Conservation (phyloP, 2,797 vertebrate genomes). For the Epinephelus awoara region DNA sequence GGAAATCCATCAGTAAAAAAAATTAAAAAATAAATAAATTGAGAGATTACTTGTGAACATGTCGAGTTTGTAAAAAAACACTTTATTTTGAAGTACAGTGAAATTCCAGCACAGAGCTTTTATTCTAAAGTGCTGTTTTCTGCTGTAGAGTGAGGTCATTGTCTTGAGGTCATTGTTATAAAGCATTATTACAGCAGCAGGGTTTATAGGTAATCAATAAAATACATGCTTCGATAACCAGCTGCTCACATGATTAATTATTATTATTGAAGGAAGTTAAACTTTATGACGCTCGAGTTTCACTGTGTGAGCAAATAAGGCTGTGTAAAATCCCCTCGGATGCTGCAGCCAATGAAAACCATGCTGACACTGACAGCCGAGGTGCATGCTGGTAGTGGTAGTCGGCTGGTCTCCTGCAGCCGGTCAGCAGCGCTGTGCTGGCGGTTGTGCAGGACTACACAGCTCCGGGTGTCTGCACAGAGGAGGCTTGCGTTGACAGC, state of each 20-base stretch:
- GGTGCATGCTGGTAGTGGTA: slow-evolving; percentile 83
- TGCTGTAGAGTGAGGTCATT: background rate
- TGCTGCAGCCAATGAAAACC: slow-evolving; percentile 76
- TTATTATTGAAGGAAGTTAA: background rate
- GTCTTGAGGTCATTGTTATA: too few species aligned
- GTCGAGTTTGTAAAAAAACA: too few species aligned
- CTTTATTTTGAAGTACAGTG: too few species aligned
- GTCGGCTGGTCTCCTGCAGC: slow-evolving; percentile 51
- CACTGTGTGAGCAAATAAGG: slow-evolving; percentile 19
- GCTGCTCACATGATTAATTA: background rate
- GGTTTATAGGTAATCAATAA: background rate
- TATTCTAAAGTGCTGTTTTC: too few species aligned
- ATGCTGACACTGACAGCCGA: slow-evolving; percentile 83
- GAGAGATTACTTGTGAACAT: too few species aligned
- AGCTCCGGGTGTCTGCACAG: slow-evolving; percentile 64
- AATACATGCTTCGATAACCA: too few species aligned
- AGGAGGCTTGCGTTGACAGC: slow-evolving; percentile 75
- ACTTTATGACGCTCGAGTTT: slow-evolving; percentile 40
- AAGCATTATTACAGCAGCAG: background rate
- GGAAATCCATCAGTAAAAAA: too few species aligned
- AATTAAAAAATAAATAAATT: too few species aligned
- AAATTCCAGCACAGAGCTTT: too few species aligned
- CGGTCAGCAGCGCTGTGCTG: background rate
- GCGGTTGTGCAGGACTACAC: slow-evolving; percentile 84
- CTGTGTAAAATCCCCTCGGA: slow-evolving; percentile 31